Evolutionary conservation across 2,888 invertebrate species (phyloP).

Genomic region (Bedellia somnulentella): DNA sequence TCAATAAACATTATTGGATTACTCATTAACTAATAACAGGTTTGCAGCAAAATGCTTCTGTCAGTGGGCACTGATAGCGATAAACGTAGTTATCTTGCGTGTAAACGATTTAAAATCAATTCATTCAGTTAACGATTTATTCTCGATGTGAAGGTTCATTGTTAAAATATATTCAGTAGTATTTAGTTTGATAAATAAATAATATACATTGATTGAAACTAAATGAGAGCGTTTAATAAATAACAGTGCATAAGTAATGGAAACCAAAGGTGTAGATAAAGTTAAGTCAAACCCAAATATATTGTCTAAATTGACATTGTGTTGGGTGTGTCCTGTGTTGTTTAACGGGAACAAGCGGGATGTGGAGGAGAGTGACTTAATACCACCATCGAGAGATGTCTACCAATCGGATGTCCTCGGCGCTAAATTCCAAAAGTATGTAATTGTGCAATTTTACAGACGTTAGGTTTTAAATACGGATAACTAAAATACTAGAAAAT

Average conservation of each 20-base stretch:
- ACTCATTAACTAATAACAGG: too few relatives aligned
- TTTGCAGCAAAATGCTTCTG: too few relatives aligned
- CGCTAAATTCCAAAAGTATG: slow-evolving; percentile 60
- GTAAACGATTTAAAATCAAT: too few relatives aligned
- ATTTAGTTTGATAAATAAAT: slow-evolving; percentile 24
- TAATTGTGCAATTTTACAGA: too few relatives aligned
- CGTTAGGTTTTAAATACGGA: neutral
- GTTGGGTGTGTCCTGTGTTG: slow-evolving; percentile 50
- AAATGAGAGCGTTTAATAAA: slow-evolving; percentile 5
- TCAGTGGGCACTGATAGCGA: too few relatives aligned
- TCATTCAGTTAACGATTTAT: too few relatives aligned
- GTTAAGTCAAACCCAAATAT: slow-evolving; percentile 30
- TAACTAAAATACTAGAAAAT: neutral
- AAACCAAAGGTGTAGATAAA: slow-evolving; percentile 6
- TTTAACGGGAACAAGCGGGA: slow-evolving; percentile 60
- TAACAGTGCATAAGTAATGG: too few relatives aligned
- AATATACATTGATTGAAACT: slow-evolving; percentile 19
- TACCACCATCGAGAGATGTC: slow-evolving; percentile 57
- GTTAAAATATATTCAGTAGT: too few relatives aligned
- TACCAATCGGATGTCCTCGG: slow-evolving; percentile 65
- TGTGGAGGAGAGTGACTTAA: slow-evolving; percentile 68
- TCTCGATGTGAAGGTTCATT: too few relatives aligned
- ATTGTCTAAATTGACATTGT: slow-evolving; percentile 36
- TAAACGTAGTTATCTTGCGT: too few relatives aligned
- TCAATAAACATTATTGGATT: too few relatives aligned